Base-by-base conservation (phyloP, 2,797 vertebrate species). In the Syngnathus acus region DNA sequence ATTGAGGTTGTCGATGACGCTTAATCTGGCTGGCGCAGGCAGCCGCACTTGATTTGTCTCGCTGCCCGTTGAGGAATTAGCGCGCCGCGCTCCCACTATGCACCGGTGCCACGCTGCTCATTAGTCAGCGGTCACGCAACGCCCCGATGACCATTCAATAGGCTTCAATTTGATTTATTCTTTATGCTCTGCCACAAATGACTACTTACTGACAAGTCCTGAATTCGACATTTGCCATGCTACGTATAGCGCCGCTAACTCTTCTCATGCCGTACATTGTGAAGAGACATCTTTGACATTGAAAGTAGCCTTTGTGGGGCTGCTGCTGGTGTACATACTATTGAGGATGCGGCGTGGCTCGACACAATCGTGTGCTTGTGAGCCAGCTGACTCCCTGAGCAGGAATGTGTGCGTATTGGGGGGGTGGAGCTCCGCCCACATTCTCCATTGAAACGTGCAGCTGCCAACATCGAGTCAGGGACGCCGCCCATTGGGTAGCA, bases 371-470 rank as follows among this genome's bases (percentile, higher is more conserved):
- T 4, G 23, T 68, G 23, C 72, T 81, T 82, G 85, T 82, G 9
- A 8, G 43, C 42, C 87, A 89, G 88, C 86, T 89, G 87, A 88
- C 85, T 82, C 86, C 77, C 73, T 68, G 65, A 71, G 48, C 75
- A 82, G 85, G 88, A 89, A 88, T 87, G 80, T 80, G 54, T 14
- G 21, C 55, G 16, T 87, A 79, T 80, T 13, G 2, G 23, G 4
- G 5, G 32, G 32, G 14, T n/a, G 57, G 26, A 2, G 26, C 57
- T 39, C 72, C 82, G 81, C 79, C 73, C 71, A 77, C 82, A 80
- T n/a, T 19, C 48, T 7, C 48, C n/a, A 16, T 5, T 16, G 42
- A 90, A 89, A 91, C 89, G 88, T 86, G 86, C 85, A 51, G 48
- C 48, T n/a, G 54, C 26, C 9, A 21, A 10, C 21, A 5, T 47